Percentiles rank a stretch among this genome's conserved stretches.
phyloP scores from a whole-genome alignment of 2,797 vertebrate species.

The Tachyglossus aculeatus region DNA sequence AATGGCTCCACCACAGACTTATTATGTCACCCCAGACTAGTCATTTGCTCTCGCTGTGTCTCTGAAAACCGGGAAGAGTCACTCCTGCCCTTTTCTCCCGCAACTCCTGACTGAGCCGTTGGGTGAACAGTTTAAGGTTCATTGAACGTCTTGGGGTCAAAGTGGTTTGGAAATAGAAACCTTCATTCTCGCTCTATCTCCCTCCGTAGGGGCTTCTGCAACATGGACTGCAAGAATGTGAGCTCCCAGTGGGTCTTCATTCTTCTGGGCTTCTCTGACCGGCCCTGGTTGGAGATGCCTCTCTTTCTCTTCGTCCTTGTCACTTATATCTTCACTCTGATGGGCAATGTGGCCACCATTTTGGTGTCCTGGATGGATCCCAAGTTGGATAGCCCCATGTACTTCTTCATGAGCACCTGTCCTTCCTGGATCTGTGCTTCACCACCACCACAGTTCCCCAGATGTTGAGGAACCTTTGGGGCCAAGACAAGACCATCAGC shows the following conservation, averaged over 20 bases:
- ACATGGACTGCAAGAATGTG: constrained; percentile 11
- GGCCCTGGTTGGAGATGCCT: constrained; percentile 29
- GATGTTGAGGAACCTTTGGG: constrained; percentile 41
- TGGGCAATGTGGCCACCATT: constrained; percentile 31
- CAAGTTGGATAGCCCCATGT: constrained; percentile 45
- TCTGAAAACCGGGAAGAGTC: no score
- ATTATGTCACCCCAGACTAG: no score
- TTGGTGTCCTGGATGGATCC: constrained; percentile 10
- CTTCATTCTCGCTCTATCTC: no score
- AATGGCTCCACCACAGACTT: no score
- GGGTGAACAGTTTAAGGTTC: no score
- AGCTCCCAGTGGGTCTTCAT: constrained; percentile 31
- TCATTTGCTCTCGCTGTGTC: no score
- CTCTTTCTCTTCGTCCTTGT: constrained; percentile 31
- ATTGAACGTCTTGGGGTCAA: no score
- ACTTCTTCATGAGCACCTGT: constrained; percentile 47
- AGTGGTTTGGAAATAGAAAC: no score
- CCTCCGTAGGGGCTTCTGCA: no score
- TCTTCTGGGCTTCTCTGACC: constrained; percentile 42
- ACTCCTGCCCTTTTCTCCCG: no score
- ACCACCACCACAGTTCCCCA: constrained; percentile 45
- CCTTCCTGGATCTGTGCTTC: constrained; percentile 46
- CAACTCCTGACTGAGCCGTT: no score
- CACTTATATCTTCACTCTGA: constrained; percentile 36
- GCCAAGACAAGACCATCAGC: constrained; percentile 44